Evolutionary conservation across 2,888 invertebrate genomes (phyloP).

Genomic region (Cephus sareptanus): DNA sequence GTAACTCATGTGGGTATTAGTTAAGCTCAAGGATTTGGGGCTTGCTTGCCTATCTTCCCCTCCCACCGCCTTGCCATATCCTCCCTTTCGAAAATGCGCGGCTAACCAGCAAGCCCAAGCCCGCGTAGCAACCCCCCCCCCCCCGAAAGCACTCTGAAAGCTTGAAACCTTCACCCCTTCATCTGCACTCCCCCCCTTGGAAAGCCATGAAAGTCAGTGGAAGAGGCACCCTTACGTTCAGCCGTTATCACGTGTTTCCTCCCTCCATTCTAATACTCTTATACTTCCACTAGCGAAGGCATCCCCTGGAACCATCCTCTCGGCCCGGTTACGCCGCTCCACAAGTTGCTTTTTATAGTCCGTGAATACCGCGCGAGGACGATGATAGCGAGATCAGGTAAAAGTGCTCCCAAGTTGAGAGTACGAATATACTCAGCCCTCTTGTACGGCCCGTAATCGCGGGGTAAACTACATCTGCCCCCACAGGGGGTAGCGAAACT

Average conservation of each 20-base stretch:
- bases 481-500: neutral
- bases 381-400: slow-evolving; percentile 27
- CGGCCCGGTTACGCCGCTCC: neutral
- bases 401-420: slow-evolving; percentile 26
- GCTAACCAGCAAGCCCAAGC: neutral
- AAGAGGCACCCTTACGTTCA: neutral
- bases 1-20: slow-evolving; percentile 64
- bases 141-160: neutral
- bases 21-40: slow-evolving; percentile 63
- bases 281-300: neutral
- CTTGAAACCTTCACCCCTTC: neutral
- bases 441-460: neutral
- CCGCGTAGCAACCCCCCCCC: neutral
- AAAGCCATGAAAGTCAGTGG: neutral
- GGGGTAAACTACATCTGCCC: neutral
- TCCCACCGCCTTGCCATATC: slow-evolving; percentile 3
- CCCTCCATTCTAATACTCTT: slow-evolving; percentile 7
- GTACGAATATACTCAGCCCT: slow-evolving; percentile 3
- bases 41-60: slow-evolving; percentile 46
- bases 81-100: slow-evolving; percentile 2
- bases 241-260: slow-evolving; percentile 46
- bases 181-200: neutral
- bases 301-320: neutral
- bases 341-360: slow-evolving; percentile 23
- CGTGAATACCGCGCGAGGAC: slow-evolving; percentile 19